These are phyloP conservation scores for Coilia nasus DNA, from an alignment of 2,797 vertebrate genomes.

Conservation along the genomic window DNA sequence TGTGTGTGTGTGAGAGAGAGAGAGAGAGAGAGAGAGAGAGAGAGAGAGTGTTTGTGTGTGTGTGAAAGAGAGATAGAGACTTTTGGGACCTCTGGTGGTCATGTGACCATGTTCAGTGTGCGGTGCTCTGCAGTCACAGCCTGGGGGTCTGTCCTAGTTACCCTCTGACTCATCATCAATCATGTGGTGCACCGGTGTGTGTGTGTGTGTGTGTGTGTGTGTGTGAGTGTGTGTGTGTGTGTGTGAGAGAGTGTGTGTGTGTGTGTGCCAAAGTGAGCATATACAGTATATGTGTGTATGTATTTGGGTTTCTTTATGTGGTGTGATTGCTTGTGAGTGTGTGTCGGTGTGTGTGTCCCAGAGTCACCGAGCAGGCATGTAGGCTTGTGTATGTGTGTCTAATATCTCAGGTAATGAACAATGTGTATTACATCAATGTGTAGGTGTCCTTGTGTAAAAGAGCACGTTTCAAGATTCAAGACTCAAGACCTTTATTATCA, in stretches of 20 bases:
- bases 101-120: slow-evolving; percentile 14
- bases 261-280: slow-evolving; percentile 31
- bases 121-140: slow-evolving; percentile 56
- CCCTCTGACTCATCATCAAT: slow-evolving; percentile 60
- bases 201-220: not conserved
- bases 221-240: not conserved
- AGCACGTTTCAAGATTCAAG: too few relatives aligned
- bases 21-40: slow-evolving; percentile 34
- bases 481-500: too few relatives aligned
- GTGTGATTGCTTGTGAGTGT: not conserved
- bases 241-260: not conserved
- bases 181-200: slow-evolving; percentile 43
- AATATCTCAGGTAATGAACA: not conserved
- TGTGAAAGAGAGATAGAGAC: slow-evolving; percentile 14
- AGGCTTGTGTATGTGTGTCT: slow-evolving; percentile 27
- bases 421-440: not conserved
- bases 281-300: slow-evolving; percentile 32
- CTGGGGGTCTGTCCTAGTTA: slow-evolving; percentile 52
- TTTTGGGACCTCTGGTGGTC: slow-evolving; percentile 59
- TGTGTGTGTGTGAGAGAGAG: not conserved
- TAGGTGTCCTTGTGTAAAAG: not conserved
- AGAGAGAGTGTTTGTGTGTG: not conserved
- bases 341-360: slow-evolving; percentile 49
- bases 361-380: not conserved
- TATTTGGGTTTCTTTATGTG: not conserved